phyloP scores from a whole-genome alignment of 1,140 invertebrate species.

The Drosophila kanapiae region DNA sequence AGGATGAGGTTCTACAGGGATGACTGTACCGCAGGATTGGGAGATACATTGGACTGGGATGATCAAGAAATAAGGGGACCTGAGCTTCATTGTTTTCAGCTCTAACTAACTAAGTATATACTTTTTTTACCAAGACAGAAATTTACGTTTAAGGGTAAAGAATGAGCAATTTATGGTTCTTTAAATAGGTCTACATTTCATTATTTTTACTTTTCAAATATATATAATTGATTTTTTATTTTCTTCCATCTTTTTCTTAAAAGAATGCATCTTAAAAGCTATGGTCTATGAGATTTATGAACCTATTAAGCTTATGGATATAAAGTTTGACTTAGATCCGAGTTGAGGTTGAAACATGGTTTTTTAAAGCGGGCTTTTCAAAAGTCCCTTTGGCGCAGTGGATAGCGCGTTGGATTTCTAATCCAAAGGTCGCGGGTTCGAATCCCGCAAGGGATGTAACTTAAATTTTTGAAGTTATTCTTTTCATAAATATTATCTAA shows the following conservation, averaged over 20 bases:
- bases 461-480: not conserved
- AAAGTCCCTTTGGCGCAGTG: slow-evolving; percentile 11
- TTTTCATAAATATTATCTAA: not conserved
- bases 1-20: not conserved
- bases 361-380: no score
- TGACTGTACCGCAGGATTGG: slow-evolving; percentile 19
- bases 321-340: no score
- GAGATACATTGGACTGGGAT: no score
- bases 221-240: not conserved
- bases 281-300: not conserved
- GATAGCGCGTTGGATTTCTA: slow-evolving; percentile 17
- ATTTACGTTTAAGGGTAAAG: no score
- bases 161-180: no score
- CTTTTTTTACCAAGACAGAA: not conserved
- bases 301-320: not conserved
- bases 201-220: no score
- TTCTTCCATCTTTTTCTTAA: not conserved
- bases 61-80: not conserved
- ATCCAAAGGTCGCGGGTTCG: slow-evolving; percentile 17
- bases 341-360: no score
- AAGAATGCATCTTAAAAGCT: not conserved
- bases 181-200: no score
- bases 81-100: not conserved
- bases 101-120: not conserved
- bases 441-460: slow-evolving; percentile 5